Base-by-base conservation (phyloP, 1,140 invertebrate species). In the Euglossa dilemma region DNA sequence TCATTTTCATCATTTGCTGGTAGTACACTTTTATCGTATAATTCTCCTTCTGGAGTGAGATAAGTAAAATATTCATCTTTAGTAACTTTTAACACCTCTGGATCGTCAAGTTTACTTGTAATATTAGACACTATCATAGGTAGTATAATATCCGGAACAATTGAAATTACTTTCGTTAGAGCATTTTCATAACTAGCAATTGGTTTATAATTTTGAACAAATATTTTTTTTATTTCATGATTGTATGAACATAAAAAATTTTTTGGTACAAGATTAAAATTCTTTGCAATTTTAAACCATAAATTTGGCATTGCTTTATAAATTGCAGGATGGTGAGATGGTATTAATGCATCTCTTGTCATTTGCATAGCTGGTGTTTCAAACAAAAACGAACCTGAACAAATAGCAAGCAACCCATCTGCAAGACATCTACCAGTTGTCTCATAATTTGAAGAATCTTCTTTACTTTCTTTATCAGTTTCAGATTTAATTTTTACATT, bases 41-140 rank as follows among this genome's bases (percentile, higher is more conserved):
- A 94, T 90, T 98, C 97, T 45, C 98, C 98, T 82, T 98, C 97
- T 4, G 98, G 98, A 43, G 97, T 98, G 57, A 97, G 94, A 94
- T 97, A 99, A 18, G 97, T 98, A 87, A 97, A 97, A 94, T 98
- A 99, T 90, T 99, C 98, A 83, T 98, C 97, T 85, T 97, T 95
- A 0, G 97, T 97, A 20, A 99, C 96, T 83, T 95, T 94, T n/a
- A 96, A 94, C 80, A 98, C 95, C 71, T 95, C 96, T 0, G 96
- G 92, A 90, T 97, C 95, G 63, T 95, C 94, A 5, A 99, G 93
- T 84, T 96, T 94, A 9, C 94, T 91, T 28, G 94, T 94, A 8
- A 96, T 94, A 56, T 94, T 94, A 2, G 93, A 91, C 5, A 98
- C 91, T 45, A 97, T 76, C 18, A 91, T 85, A 8, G 96, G 95